Base-by-base conservation (phyloP, 2,888 invertebrate species). In the Latheticus oryzae region DNA sequence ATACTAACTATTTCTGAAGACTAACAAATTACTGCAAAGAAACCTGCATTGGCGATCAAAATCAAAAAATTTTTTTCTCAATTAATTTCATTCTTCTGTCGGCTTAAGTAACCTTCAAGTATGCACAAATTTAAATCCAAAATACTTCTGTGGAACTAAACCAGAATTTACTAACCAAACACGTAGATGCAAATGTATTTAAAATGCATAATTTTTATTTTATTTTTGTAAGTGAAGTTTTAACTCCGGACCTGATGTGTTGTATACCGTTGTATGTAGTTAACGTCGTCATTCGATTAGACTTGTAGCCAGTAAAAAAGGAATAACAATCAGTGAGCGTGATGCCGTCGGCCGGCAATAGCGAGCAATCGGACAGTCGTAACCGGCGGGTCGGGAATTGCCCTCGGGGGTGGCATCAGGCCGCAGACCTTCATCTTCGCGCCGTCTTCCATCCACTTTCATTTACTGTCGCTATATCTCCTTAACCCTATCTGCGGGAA, bases 311-410 rank as follows among this genome's bases (percentile, higher is more conserved):
- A 74, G 71, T 74, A 75, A 75, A 74, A 75, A 76, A 70, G 71
- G 70, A 72, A 75, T 74, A 74, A 75, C 74, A 75, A 75, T 75
- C 74, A 73, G 72, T 68, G 73, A 68, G 64, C 68, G 65, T 64
- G 65, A 61, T 57, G 67, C 43, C 26, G 66, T 66, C 63, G 65
- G 47, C 42, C 58, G 55, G 72, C 70, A 64, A 71, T 72, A 70
- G 68, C 66, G 68, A 82, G 84, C 84, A 84, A 85, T 85, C 84
- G 84, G 80, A 80, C 76, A 73, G 74, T 83, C 82, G 84, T 84
- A 84, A 84, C 84, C 80, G 82, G 82, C 82, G 82, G 81, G 81
- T 82, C 81, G 79, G 79, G 76, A 81, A 84, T 79, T 72, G 80
- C 82, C 80, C 84, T 82, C 84, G 75, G 70, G 82, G 84, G 84